Evolutionary conservation across 2,888 invertebrate species (phyloP).

Genomic region (Apotomis capreana): DNA sequence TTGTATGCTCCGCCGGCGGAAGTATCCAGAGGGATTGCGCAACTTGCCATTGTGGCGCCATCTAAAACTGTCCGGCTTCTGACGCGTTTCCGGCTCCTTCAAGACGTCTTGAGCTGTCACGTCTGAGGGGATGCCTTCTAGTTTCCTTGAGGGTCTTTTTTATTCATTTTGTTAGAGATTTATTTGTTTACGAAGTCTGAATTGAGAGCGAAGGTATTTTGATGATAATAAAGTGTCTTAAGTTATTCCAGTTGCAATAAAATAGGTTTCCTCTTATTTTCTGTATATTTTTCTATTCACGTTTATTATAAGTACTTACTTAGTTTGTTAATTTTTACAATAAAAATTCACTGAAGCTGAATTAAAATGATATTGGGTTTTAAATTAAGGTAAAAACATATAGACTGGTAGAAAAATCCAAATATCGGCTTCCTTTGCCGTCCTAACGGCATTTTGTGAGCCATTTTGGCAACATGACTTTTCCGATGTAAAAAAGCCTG

Average conservation of each 20-base stretch:
- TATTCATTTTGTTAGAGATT: conserved; percentile 72
- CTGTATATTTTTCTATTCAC: no score
- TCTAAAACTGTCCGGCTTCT: conserved; percentile 77
- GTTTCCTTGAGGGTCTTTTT: conserved; percentile 77
- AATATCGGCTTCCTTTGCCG: no score
- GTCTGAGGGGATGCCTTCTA: conserved; percentile 71
- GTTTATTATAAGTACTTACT: background rate
- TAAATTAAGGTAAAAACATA: background rate
- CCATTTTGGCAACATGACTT: no score
- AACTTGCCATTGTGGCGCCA: conserved; percentile 79
- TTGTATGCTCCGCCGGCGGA: conserved; percentile 79
- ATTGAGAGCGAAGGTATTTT: conserved; percentile 23
- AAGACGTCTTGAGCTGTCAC: conserved; percentile 79
- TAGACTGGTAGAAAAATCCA: no score
- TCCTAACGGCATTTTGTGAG: no score
- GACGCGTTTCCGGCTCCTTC: conserved; percentile 80
- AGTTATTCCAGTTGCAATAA: conserved; percentile 16
- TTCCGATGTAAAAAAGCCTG: no score
- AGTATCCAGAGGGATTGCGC: conserved; percentile 64
- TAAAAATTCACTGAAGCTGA: no score
- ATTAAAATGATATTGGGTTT: background rate
- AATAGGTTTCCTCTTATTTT: background rate
- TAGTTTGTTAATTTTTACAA: background rate
- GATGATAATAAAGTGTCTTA: conserved; percentile 14
- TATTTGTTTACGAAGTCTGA: conserved; percentile 59